Percentiles rank a stretch among this genome's conserved stretches.
Conservation (phyloP, 2,797 vertebrate genomes). For the Parauchenoglanis punctatus region DNA sequence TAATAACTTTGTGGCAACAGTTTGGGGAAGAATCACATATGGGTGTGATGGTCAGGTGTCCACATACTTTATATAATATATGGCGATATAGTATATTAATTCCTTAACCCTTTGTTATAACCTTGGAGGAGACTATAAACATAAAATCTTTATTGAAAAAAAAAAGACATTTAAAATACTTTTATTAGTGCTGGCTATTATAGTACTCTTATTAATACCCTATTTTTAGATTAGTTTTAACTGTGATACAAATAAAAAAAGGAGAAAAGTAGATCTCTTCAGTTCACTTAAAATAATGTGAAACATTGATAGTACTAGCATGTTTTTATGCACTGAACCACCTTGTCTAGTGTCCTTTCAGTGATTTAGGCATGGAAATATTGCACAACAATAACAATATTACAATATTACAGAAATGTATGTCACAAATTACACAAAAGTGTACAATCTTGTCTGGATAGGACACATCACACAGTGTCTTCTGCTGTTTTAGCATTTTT, state of each 20-base stretch:
- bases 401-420: not conserved
- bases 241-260: not conserved
- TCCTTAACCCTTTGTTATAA: not conserved
- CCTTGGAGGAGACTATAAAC: not conserved
- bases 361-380: not conserved
- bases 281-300: not conserved
- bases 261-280: not conserved
- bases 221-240: not conserved
- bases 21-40: not conserved
- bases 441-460: not conserved
- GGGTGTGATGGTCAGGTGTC: not conserved
- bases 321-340: not conserved
- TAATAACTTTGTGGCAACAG: not conserved
- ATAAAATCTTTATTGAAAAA: not conserved
- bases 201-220: not conserved
- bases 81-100: not conserved
- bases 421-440: slow-evolving; percentile 1
- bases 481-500: slow-evolving; percentile 53
- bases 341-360: not conserved
- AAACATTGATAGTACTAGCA: not conserved
- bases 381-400: not conserved
- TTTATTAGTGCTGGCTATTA: slow-evolving; percentile 18
- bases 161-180: not conserved
- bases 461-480: slow-evolving; percentile 52
- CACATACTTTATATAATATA: not conserved